Base-by-base conservation (phyloP, 2,113 vertebrate species). In the Callionymus lyra region DNA sequence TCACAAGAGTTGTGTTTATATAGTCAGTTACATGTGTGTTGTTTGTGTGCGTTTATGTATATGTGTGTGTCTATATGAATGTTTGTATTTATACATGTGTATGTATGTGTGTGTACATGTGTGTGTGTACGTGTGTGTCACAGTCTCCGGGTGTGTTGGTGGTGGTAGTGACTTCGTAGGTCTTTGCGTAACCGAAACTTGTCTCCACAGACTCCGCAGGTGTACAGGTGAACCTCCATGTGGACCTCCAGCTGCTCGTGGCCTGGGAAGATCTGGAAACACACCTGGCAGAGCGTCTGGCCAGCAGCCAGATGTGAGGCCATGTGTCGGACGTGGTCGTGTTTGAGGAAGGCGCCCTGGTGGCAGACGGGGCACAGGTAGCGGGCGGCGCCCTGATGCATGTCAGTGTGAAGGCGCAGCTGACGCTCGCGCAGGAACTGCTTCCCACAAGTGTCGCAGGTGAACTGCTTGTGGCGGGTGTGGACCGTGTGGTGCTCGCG, bases 401-500 rank as follows among this genome's bases (percentile, higher is more conserved):
- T 97, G 83, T 98, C 95, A 67, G 94, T 95, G 87, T 98, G 95
- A 53, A 97, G 86, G 40, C 94, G 77, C 17, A 98, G 90, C 78
- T 97, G 93, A 12, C 95, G 91, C 63, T 98, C 92, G 5, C 94
- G 86, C 72, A 97, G 85, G 79, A 98, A 98, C 84, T 95, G 92
- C 79, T 98, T 98, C 18, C 95, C 95, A 59, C 95, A 98, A 59
- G 93, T 97, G 77, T 90, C 89, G 81, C 95, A 98, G 59, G 88
- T 90, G 83, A 98, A 98, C 84, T 97, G 94, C 77, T 98, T 97
- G 79, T 98, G 91, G 85, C 93, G 94, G 82, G 94, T 98, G 83
- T 98, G 95, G 55, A 97, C 94, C 4, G 94, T 97, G 83, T 95
- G 94, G 85, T 98, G 95, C 85, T 98, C 95, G 38, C 95, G 83